phyloP scores from a whole-genome alignment of 2,113 vertebrate genomes.

The Prunella himalayana region DNA sequence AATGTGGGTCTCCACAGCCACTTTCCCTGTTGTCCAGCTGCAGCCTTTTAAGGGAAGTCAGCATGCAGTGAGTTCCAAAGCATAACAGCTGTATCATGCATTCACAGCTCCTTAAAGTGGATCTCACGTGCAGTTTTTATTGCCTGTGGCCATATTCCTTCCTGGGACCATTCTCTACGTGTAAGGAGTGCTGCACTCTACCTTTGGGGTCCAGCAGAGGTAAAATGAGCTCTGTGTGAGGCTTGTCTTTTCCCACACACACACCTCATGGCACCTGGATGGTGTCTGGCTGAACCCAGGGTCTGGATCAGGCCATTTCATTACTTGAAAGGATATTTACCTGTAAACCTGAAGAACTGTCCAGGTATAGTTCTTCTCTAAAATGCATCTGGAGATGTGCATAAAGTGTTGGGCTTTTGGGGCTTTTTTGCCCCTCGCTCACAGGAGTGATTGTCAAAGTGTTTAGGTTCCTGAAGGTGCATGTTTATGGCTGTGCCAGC shows the following conservation, averaged over 20 bases:
- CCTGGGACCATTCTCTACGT: fast-evolving
- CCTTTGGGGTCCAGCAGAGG: not conserved
- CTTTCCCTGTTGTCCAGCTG: not conserved
- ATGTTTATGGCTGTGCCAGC: not conserved
- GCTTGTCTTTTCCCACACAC: not conserved
- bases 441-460: not conserved
- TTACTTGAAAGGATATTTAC: not conserved
- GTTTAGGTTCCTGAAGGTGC: not conserved
- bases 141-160: not conserved
- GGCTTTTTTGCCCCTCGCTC: fast-evolving
- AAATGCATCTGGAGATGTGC: not conserved
- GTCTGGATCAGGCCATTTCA: not conserved
- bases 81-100: not conserved
- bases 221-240: not conserved
- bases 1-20: not conserved
- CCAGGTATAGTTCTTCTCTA: not conserved
- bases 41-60: not conserved
- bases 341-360: not conserved
- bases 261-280: not conserved
- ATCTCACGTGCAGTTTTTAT: not conserved
- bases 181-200: not conserved
- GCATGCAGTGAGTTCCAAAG: not conserved
- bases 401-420: fast-evolving
- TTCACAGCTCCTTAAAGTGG: not conserved
- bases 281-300: not conserved